Base-by-base conservation (phyloP, 2,888 invertebrate species). In the Sycophila texana region DNA sequence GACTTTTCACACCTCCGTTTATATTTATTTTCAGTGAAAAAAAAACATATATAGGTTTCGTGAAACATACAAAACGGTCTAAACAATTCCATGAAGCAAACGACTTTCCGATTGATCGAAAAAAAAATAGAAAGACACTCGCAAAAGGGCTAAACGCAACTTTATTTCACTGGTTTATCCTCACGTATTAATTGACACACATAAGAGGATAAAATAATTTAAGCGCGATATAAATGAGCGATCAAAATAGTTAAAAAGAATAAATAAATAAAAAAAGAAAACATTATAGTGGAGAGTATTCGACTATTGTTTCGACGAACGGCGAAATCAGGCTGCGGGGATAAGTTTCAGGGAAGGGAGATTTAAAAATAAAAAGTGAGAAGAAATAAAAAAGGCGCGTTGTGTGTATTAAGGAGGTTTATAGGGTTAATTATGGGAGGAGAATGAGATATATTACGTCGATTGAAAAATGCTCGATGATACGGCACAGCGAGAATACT, bases 401-500 rank as follows among this genome's bases (percentile, higher is more conserved):
- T 74, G 74, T 77, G 68, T 70, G 20, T 71, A 63, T 60, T 67
- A 74, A 70, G 53, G 30, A 26, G 47, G 58, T 55, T 70, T 80
- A 73, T 26, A 26, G 26, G 26, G 26, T 26, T 26, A 13, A 74
- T 61, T 77, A 73, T 77, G 72, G 60, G 47, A 73, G 65, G 66
- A 72, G 22, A 71, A 80, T 73, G 74, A 76, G 16, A 61, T 66
- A 79, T 70, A 61, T 26, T 70, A 78, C 75, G 72, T 75, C 74
- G 74, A 81, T 78, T 76, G 74, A 74, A 71, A 77, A 76, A 80
- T 74, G 82, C 83, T 86, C 84, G 85, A 84, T 83, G 84, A 83
- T 84, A 86, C 85, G 86, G 85, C 85, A 84, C 84, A 86, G 87
- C 86, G 86, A 88, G 85, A 84, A 87, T 89, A 89, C 86, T 89